Evolutionary conservation across 92 coral and sea anemone genomes (phyloP), one percentile per base, ranked within the genome.

Genomic region (Phenganax marumi): DNA sequence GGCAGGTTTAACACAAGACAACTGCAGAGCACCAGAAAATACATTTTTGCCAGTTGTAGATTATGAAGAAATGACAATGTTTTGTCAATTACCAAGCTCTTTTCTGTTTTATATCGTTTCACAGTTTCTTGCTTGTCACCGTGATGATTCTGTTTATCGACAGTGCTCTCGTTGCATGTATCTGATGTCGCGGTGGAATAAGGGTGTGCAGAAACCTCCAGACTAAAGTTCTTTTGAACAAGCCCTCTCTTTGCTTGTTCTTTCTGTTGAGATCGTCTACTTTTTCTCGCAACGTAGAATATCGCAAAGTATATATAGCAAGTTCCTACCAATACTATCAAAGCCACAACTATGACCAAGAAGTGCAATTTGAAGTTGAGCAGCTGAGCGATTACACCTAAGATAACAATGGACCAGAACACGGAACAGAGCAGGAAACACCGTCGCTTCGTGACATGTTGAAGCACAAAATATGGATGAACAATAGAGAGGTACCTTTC

Each of bases 401-500:
- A 52, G 60, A 66, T 33, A 12, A 19, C 14, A 2, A 6, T 1
- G 50, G 50, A 10, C 72, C 72, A 66, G 49, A 66, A 12, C 50
- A 66, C 16, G 46, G 19, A 12, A 11, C 47, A 74, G 53, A 74
- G 43, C 23, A 52, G 12, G 19, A 74, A 10, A 74, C 79, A 74
- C 22, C 61, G 58, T n/a, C 12, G 43, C 64, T 74, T 74, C 1
- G 64, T 50, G 14, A 74, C 62, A 52, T 74, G 16, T 10, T 21
- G 33, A 10, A 52, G 50, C 22, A 51, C 62, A 52, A 74, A 74
- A 12, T 51, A 14, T 52, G 79, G 79, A 52, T 50, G 48, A 52
- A 74, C 79, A 39, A 74, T 74, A n/a, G 79, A 74, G 7, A 74
- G 12, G 53, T 74, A 74, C 8, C 79, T 25, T 56, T 74, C 79